These are phyloP conservation scores for Zapus hudsonius DNA, from an alignment of 2,113 vertebrate genomes.

Conservation along the genomic window DNA sequence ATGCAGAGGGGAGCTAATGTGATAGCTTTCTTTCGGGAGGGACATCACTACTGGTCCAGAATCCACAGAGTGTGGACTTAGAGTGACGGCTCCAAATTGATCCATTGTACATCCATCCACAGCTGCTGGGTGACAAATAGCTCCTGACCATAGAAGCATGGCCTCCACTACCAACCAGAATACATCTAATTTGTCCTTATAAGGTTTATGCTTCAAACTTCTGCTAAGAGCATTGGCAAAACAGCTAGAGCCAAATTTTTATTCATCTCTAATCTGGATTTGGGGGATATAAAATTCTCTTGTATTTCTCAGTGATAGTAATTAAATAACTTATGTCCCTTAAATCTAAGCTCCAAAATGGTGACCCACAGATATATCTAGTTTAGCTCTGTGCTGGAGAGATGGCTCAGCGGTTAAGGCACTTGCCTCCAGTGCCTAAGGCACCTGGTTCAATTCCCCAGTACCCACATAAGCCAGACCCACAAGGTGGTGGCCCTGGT, in stretches of 20 bases:
- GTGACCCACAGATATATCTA: not conserved
- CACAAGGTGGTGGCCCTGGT: too few species aligned
- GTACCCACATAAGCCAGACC: too few species aligned
- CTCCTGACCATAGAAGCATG: not conserved
- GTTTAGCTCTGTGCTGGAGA: not conserved
- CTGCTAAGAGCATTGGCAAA: not conserved
- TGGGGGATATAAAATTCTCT: not conserved
- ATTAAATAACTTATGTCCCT: constrained; percentile 27
- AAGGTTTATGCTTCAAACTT: not conserved
- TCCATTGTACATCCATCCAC: not conserved
- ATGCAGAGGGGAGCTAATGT: not conserved
- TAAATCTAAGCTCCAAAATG: constrained; percentile 7
- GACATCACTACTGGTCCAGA: not conserved
- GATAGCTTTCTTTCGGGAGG: not conserved
- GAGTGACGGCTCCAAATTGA: not conserved
- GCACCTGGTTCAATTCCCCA: too few species aligned
- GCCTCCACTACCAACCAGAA: not conserved
- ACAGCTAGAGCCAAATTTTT: not conserved
- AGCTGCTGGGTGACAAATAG: not conserved
- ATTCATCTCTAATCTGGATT: constrained; percentile 5
- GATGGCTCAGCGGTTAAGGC: too few species aligned
- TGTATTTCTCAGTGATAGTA: not conserved
- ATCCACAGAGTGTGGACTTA: not conserved
- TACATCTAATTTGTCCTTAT: constrained; percentile 20
- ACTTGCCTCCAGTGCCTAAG: too few species aligned